phyloP scores from a whole-genome alignment of 2,888 invertebrate species.

The Zeuzera pyrina region DNA sequence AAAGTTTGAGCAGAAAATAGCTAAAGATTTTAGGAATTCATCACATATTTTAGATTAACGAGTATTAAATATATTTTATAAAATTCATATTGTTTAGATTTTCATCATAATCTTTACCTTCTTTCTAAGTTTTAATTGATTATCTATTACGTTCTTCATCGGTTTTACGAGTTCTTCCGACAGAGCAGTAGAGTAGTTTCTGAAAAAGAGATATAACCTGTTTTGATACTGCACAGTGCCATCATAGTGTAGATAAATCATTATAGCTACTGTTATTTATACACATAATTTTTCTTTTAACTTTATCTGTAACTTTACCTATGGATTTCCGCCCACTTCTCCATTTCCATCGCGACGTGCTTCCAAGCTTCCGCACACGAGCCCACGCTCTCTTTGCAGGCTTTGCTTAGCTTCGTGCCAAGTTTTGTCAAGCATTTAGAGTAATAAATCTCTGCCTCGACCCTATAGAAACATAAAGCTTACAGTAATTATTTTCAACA shows the following conservation, averaged over 20 bases:
- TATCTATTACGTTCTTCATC: slow-evolving; percentile 80
- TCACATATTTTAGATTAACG: too few species aligned
- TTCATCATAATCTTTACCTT: slow-evolving; percentile 59
- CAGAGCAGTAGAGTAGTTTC: slow-evolving; percentile 83
- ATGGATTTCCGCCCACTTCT: slow-evolving; percentile 92
- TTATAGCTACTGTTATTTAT: too few species aligned
- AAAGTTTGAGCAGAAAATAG: too few species aligned
- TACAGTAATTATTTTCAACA: too few species aligned
- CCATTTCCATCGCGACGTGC: slow-evolving; percentile 92
- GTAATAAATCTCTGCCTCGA: slow-evolving; percentile 92
- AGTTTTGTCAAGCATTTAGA: slow-evolving; percentile 92
- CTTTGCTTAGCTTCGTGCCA: slow-evolving; percentile 87
- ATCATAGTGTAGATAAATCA: too few species aligned
- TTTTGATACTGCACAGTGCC: too few species aligned
- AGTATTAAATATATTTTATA: too few species aligned
- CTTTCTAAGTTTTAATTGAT: slow-evolving; percentile 80
- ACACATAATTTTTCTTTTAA: too few species aligned
- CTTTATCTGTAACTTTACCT: slow-evolving; percentile 67
- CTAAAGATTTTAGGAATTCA: too few species aligned
- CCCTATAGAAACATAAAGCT: slow-evolving; percentile 72
- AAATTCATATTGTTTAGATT: too few species aligned
- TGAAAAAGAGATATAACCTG: too few species aligned
- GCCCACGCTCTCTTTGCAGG: slow-evolving; percentile 83
- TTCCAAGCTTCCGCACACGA: slow-evolving; percentile 93
- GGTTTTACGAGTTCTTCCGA: slow-evolving; percentile 93